These are phyloP conservation scores for Andrena bicolor DNA, from an alignment of 2,888 invertebrate genomes.

Conservation along the genomic window DNA sequence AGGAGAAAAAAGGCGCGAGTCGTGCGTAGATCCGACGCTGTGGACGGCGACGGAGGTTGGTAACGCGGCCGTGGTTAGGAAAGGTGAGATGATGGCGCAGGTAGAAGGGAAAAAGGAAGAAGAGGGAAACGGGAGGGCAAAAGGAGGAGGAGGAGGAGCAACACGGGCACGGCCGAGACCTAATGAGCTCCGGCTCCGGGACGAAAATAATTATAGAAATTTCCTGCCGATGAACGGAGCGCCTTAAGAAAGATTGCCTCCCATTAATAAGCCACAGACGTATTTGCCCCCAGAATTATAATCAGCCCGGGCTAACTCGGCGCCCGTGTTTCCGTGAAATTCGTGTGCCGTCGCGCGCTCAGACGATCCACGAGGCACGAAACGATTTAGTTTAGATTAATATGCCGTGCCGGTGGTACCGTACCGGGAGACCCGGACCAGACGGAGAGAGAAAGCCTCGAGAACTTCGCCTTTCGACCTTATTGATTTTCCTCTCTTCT, in stretches of 20 bases:
- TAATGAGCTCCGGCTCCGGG: constrained; percentile 73
- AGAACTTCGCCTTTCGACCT: constrained; percentile 59
- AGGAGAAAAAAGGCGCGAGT: constrained; percentile 16
- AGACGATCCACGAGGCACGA: constrained; percentile 33
- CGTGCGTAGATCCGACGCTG: constrained; percentile 19
- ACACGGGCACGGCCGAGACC: constrained; percentile 57
- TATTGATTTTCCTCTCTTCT: constrained; percentile 60
- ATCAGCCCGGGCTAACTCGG: constrained; percentile 58
- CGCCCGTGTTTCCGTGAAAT: constrained; percentile 68
- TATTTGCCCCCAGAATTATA: constrained; percentile 75
- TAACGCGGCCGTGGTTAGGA: constrained; percentile 46
- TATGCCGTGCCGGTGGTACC: constrained; percentile 52
- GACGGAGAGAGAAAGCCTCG: constrained; percentile 22
- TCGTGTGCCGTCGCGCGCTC: constrained; percentile 47
- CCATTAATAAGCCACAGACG: constrained; percentile 75
- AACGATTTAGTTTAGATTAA: constrained; percentile 69
- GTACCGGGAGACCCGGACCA: neutral
- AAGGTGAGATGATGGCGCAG: constrained; percentile 62
- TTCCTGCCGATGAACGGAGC: constrained; percentile 75
- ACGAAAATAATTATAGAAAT: constrained; percentile 76
- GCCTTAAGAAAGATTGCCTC: constrained; percentile 74
- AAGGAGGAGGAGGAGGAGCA: constrained; percentile 15
- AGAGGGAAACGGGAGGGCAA: constrained; percentile 14
- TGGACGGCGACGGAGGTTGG: constrained; percentile 40
- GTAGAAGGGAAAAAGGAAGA: constrained; percentile 37